Percentiles rank a stretch among this genome's conserved stretches.
Conservation (phyloP, 1,140 invertebrate species). For the Penaeus indicus region DNA sequence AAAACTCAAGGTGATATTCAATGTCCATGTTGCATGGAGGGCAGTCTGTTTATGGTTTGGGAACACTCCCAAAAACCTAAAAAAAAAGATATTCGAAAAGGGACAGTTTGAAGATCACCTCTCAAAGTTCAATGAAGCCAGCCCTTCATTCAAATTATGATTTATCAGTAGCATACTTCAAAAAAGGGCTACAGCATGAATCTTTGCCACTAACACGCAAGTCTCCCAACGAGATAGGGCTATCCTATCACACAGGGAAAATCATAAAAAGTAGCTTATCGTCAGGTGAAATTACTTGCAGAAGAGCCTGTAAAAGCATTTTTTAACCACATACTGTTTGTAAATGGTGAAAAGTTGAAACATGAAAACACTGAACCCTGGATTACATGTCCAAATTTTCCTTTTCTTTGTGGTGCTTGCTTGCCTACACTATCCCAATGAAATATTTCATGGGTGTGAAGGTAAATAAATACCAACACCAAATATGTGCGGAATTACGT, state of each 20-base stretch:
- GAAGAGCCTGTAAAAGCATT: conserved; percentile 4
- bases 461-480: conserved; percentile 31
- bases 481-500: conserved; percentile 19
- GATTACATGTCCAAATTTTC: background rate
- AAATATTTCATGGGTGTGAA: conserved; percentile 18
- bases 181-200: background rate
- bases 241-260: conserved; percentile 27
- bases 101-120: conserved; percentile 4
- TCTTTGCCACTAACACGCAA: background rate
- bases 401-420: background rate
- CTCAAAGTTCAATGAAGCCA: background rate
- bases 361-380: background rate
- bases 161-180: background rate
- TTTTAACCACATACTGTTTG: conserved; percentile 23
- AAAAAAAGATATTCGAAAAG: conserved; percentile 12
- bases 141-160: no score
- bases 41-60: conserved; percentile 46
- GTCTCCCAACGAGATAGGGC: background rate
- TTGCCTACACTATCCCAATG: conserved; percentile 34
- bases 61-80: conserved; percentile 14
- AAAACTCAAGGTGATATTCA: conserved; percentile 39
- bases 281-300: conserved; percentile 18
- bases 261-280: background rate
- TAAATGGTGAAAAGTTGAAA: conserved; percentile 16
- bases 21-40: conserved; percentile 41